Percentiles rank a stretch among this genome's conserved stretches.
Evolutionary conservation across 2,888 invertebrate genomes (phyloP).

Genomic region (Stegophylla sp.): DNA sequence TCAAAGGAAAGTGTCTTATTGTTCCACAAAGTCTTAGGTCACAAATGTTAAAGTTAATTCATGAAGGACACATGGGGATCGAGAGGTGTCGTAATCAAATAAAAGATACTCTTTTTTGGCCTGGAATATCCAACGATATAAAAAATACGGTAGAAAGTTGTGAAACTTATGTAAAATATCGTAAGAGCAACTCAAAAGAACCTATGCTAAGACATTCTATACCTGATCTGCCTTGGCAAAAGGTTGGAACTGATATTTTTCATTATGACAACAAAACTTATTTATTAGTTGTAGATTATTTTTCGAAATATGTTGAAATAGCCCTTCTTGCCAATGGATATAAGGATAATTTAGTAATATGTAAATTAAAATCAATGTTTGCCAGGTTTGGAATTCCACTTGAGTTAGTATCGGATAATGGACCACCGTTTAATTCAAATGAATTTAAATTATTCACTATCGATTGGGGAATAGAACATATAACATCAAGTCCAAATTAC

Average conservation of each 20-base stretch:
- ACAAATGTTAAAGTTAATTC: slow-evolving; percentile 58
- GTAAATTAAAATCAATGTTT: slow-evolving; percentile 38
- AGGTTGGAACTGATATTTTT: slow-evolving; percentile 56
- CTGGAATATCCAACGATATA: slow-evolving; percentile 58
- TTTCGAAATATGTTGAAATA: slow-evolving; percentile 60
- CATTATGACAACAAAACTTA: slow-evolving; percentile 48
- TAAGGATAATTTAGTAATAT: slow-evolving; percentile 35
- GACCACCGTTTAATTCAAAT: no score
- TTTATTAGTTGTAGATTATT: slow-evolving; percentile 60
- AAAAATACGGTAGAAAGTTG: slow-evolving; percentile 55
- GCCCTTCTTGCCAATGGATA: slow-evolving; percentile 39
- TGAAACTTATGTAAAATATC: slow-evolving; percentile 50
- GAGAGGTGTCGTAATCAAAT: slow-evolving; percentile 36
- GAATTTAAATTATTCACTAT: no score
- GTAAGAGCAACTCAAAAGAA: slow-evolving; percentile 57
- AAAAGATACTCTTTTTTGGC: slow-evolving; percentile 60
- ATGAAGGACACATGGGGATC: slow-evolving; percentile 60
- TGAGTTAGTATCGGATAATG: not conserved
- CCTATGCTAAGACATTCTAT: slow-evolving; percentile 59
- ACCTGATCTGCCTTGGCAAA: slow-evolving; percentile 58
- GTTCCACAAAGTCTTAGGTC: slow-evolving; percentile 53
- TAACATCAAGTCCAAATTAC: slow-evolving; percentile 51
- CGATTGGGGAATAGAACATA: no score
- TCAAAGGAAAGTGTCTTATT: slow-evolving; percentile 50
- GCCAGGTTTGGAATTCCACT: not conserved